Base-by-base conservation (phyloP, 2,888 invertebrate species). In the Plebejus melissa region DNA sequence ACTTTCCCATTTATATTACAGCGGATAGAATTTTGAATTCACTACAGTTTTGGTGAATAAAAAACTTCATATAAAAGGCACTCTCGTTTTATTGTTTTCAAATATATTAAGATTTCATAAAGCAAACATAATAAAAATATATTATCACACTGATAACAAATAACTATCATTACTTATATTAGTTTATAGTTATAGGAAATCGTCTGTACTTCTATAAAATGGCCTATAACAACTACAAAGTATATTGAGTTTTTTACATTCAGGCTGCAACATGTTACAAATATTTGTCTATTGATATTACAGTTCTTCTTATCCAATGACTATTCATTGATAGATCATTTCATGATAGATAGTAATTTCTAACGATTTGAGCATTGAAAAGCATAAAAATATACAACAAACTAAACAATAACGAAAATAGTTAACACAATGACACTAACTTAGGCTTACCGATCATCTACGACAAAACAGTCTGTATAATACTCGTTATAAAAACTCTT, bases 31-130 rank as follows among this genome's bases (percentile, higher is more conserved):
- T 32, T 1, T 32, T 32, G 5, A 38, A 6, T 46, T 46, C 9
- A 4, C 54, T 50, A 16, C 16, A 16, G 1, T 54, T 69, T 69
- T 32, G 41, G 41, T 36, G 72, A 88, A 87, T 85, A 79, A 88
- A 89, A 78, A 81, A 79, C 28, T 54, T 16, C 6, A 76, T 69
- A 80, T 77, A 85, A 86, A 89, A 91, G 89, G 89, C 89, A 90
- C 87, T 90, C 90, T 83, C 83, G 82, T 83, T 83, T 86, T 87
- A 87, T 87, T 83, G 80, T 85, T 87, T 87, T 87, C 86, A 86
- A 90, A 92, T 92, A 92, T 92, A 91, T 92, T 91, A 91, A 87
- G 86, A 87, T 90, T 86, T 86, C 86, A 85, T 86, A 85, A 82
- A 84, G 86, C 86, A 88, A 84, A 83, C 81, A 79, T 74, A 77